phyloP scores from a whole-genome alignment of 2,797 vertebrate species.

The Ceyx erithaca region DNA sequence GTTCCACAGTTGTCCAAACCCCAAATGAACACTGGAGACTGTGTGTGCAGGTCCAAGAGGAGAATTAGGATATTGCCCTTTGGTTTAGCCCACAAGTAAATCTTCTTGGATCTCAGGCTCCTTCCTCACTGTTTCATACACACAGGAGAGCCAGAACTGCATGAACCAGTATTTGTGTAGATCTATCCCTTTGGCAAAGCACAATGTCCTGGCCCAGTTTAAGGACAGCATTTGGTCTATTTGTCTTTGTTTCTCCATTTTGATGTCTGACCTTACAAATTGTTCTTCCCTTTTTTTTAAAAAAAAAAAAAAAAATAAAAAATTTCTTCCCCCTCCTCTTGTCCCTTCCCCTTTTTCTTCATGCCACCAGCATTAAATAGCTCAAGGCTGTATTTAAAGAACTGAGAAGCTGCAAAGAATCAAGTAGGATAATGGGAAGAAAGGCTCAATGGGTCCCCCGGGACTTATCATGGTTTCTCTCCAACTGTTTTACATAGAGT shows the following conservation, averaged over 20 bases:
- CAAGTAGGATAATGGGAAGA: constrained; percentile 69
- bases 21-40: not conserved
- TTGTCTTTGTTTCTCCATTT: constrained; percentile 33
- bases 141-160: not conserved
- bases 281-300: not conserved
- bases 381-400: constrained; percentile 42
- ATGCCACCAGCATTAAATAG: constrained; percentile 49
- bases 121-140: not conserved
- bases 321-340: not conserved
- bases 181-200: not conserved
- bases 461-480: constrained; percentile 62
- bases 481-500: constrained; percentile 74
- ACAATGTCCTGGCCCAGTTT: not conserved
- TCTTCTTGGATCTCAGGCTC: constrained; percentile 7
- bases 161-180: not conserved
- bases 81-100: not conserved
- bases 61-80: not conserved
- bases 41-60: not conserved
- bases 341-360: not conserved
- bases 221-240: not conserved
- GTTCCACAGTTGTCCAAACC: not conserved
- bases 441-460: constrained; percentile 1
- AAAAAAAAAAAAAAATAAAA: too few species aligned
- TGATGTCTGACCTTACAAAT: constrained; percentile 1
- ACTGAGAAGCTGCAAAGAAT: constrained; percentile 57